These are phyloP conservation scores for Drosophila baimaii DNA, from an alignment of 1,140 invertebrate genomes.

Conservation along the genomic window DNA sequence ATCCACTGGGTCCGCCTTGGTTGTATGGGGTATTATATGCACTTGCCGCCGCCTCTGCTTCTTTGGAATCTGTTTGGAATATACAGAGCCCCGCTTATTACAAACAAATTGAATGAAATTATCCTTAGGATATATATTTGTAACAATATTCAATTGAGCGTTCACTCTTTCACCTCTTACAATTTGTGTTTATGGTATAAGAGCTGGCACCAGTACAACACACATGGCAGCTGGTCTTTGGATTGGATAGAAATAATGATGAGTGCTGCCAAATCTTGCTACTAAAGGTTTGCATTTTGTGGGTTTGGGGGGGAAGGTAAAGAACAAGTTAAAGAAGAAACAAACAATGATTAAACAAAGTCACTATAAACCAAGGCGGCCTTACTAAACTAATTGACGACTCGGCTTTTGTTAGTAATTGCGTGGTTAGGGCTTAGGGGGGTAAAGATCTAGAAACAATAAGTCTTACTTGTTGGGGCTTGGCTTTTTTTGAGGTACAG, in stretches of 20 bases:
- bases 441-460: slow-evolving; percentile 22
- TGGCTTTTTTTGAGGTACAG: slow-evolving; percentile 34
- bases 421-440: slow-evolving; percentile 11
- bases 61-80: slow-evolving; percentile 90
- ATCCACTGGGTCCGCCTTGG: slow-evolving; percentile 72
- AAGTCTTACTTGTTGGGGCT: slow-evolving; percentile 68
- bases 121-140: background rate
- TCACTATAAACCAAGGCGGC: slow-evolving; percentile 42
- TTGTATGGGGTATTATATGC: slow-evolving; percentile 89
- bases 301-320: slow-evolving; percentile 6
- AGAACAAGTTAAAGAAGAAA: slow-evolving; percentile 48
- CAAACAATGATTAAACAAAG: slow-evolving; percentile 58
- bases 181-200: slow-evolving; percentile 61
- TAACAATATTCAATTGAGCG: background rate
- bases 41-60: slow-evolving; percentile 93
- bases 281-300: slow-evolving; percentile 56
- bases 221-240: slow-evolving; percentile 53
- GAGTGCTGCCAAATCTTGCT: slow-evolving; percentile 77
- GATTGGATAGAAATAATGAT: slow-evolving; percentile 81
- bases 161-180: slow-evolving; percentile 45
- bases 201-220: slow-evolving; percentile 71
- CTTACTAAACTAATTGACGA: slow-evolving; percentile 12
- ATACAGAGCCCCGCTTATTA: background rate
- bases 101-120: background rate
- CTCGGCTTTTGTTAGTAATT: slow-evolving; percentile 75